A percentile compares a stretch with the other conserved stretches of the same genome.
phyloP scores from a whole-genome alignment of 2,113 vertebrate genomes.

The Daboia siamensis region DNA sequence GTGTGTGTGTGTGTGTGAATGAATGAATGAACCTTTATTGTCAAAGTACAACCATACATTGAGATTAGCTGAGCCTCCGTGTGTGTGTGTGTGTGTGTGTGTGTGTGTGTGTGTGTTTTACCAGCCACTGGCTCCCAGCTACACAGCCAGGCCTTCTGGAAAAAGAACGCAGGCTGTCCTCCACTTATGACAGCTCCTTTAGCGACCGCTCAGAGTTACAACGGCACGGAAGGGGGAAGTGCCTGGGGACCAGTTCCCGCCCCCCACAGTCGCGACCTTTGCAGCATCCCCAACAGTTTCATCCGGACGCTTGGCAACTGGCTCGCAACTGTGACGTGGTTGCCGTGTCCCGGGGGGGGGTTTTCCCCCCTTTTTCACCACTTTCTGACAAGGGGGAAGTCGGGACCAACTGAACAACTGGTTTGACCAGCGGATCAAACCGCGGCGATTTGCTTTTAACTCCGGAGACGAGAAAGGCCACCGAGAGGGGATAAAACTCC shows the following conservation, averaged over 20 bases:
- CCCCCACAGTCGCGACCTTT: background rate
- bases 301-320: background rate
- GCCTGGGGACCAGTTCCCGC: fast-evolving
- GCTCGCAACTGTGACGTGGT: background rate
- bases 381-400: background rate
- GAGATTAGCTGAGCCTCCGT: too few species aligned
- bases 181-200: background rate
- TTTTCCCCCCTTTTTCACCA: too few species aligned
- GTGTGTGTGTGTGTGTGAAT: too few species aligned
- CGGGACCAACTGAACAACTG: background rate
- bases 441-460: too few species aligned
- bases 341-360: fast-evolving
- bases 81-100: too few species aligned
- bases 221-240: background rate
- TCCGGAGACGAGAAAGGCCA: background rate
- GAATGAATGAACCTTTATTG: too few species aligned
- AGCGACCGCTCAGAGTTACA: background rate
- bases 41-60: too few species aligned
- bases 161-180: background rate
- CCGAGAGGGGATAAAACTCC: background rate
- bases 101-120: too few species aligned
- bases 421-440: background rate
- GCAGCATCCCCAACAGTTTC: background rate
- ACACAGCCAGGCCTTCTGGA: background rate
- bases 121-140: background rate